A percentile compares a stretch with the other conserved stretches of the same genome.
Evolutionary conservation across 1,140 invertebrate genomes (phyloP).

Genomic region (Aphis craccivora): DNA sequence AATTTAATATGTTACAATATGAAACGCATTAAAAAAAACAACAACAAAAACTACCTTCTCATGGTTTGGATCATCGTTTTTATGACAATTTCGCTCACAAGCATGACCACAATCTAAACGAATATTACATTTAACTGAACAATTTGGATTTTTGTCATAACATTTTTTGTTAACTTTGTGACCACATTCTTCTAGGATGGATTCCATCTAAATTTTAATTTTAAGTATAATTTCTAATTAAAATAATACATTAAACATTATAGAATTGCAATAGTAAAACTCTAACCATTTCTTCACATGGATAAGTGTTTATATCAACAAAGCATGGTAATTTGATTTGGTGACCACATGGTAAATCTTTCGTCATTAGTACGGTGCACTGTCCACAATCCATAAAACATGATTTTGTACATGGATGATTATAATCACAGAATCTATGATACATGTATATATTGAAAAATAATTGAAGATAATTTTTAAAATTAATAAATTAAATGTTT

Average conservation of each 20-base stretch:
- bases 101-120: conserved; percentile 61
- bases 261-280: conserved; percentile 38
- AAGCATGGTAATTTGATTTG: conserved; percentile 63
- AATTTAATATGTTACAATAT: neutral
- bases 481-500: neutral
- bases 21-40: neutral
- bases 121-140: conserved; percentile 47
- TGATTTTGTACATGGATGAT: conserved; percentile 65
- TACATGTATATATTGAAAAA: neutral
- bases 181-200: conserved; percentile 64
- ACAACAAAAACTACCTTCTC: conserved; percentile 51
- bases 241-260: neutral
- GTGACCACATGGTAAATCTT: conserved; percentile 67
- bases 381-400: conserved; percentile 66
- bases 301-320: conserved; percentile 62
- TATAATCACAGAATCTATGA: conserved; percentile 64
- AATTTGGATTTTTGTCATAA: conserved; percentile 25
- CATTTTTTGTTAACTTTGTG: conserved; percentile 63
- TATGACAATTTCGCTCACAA: conserved; percentile 60
- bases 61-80: conserved; percentile 59
- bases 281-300: conserved; percentile 63
- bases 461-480: neutral
- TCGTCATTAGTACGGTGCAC: conserved; percentile 64
- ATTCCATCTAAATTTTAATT: neutral
- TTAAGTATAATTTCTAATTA: neutral